These are phyloP conservation scores for Sphaerodactylus townsendi DNA, from an alignment of 2,113 vertebrate species.

Conservation along the genomic window DNA sequence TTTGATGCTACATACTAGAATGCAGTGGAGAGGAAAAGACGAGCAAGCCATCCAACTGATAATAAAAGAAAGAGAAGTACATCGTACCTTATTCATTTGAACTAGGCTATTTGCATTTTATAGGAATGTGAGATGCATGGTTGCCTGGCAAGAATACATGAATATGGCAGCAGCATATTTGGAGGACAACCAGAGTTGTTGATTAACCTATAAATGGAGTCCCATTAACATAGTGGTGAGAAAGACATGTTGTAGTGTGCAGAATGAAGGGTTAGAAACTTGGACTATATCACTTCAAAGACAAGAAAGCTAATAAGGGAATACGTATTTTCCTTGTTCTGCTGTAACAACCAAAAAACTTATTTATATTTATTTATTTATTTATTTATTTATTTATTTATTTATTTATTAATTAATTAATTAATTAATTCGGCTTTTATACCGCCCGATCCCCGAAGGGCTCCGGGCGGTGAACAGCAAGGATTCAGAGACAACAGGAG, in stretches of 20 bases:
- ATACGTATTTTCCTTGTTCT: too few species aligned
- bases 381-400: too few species aligned
- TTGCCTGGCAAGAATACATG: not conserved
- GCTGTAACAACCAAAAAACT: not conserved
- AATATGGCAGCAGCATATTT: not conserved
- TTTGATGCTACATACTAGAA: not conserved
- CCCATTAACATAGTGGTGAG: too few species aligned
- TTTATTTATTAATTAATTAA: too few species aligned
- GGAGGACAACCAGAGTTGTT: too few species aligned
- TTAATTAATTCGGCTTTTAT: too few species aligned
- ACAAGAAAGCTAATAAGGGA: not conserved
- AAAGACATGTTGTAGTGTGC: not conserved
- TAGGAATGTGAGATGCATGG: not conserved
- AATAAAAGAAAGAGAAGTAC: constrained; percentile 9
- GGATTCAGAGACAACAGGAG: too few species aligned
- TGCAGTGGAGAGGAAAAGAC: not conserved
- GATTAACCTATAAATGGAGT: not conserved
- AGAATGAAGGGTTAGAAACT: not conserved
- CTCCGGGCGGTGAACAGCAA: too few species aligned
- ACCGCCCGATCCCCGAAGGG: too few species aligned
- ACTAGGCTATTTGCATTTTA: not conserved
- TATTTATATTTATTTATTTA: too few species aligned
- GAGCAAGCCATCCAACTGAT: constrained; percentile 6
- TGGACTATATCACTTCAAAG: not conserved
- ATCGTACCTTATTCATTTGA: constrained; percentile 1